A percentile compares a stretch with the other conserved stretches of the same genome.
Evolutionary conservation across 2,797 vertebrate genomes (phyloP).

Genomic region (Diglossa cyanea): DNA sequence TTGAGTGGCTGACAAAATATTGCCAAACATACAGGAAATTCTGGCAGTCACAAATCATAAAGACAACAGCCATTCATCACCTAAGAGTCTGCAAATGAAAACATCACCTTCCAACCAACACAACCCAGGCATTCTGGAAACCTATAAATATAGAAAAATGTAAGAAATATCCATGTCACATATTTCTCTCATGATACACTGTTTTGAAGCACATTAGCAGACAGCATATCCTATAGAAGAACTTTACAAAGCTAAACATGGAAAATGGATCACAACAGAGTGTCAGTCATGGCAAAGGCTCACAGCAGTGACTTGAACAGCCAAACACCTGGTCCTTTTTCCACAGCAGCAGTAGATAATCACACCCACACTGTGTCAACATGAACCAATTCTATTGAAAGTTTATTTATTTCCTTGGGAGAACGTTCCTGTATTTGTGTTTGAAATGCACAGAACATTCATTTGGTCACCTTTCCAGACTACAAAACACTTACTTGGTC

Average conservation of each 20-base stretch:
- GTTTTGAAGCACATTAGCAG: neutral
- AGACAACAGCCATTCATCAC: neutral
- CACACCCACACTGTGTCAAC: neutral
- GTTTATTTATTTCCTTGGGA: neutral
- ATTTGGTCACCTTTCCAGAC: neutral
- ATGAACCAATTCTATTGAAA: neutral
- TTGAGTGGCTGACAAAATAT: neutral
- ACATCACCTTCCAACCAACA: neutral
- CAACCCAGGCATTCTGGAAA: neutral
- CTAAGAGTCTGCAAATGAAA: neutral
- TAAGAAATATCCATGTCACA: neutral
- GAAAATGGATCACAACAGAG: neutral
- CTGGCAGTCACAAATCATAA: neutral
- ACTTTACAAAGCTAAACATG: neutral
- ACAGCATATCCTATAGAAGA: neutral
- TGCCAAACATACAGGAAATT: neutral
- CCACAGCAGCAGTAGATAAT: neutral
- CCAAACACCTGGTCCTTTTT: neutral
- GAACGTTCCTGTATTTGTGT: neutral
- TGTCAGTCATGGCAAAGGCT: neutral
- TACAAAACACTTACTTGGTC: rapidly evolving
- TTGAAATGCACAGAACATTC: neutral
- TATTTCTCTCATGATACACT: neutral
- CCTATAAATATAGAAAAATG: neutral
- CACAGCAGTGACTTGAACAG: neutral